Percentiles rank a stretch among this genome's conserved stretches.
These are phyloP conservation scores for Zele albiditarsus DNA, from an alignment of 2,888 invertebrate genomes.

Conservation along the genomic window DNA sequence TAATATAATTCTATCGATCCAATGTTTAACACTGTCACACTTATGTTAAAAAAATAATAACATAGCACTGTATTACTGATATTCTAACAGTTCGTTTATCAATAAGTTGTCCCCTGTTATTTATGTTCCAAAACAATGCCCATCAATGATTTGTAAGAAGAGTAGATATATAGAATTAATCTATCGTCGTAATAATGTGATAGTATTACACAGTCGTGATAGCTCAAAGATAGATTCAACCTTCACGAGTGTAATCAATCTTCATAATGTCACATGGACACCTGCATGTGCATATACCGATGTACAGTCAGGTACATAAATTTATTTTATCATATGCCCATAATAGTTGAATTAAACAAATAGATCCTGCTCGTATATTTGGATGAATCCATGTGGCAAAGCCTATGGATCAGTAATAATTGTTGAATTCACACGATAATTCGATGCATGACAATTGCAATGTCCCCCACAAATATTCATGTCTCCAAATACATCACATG, in stretches of 20 bases:
- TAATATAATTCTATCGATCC: too few relatives aligned
- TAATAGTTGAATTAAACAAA: neutral
- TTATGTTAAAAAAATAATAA: too few relatives aligned
- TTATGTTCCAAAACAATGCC: neutral
- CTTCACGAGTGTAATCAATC: slow-evolving; percentile 48
- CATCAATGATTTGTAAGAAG: neutral
- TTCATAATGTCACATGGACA: slow-evolving; percentile 47
- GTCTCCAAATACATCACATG: neutral
- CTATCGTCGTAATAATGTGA: neutral
- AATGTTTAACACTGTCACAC: too few relatives aligned
- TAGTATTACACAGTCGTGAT: slow-evolving; percentile 39
- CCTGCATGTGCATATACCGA: neutral
- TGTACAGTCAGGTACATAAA: neutral
- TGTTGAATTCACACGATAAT: slow-evolving; percentile 33
- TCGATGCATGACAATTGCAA: slow-evolving; percentile 26
- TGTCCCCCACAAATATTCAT: neutral
- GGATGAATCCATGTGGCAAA: neutral
- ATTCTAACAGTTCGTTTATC: too few relatives aligned
- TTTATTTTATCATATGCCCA: neutral
- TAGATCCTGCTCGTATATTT: neutral
- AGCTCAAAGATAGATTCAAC: neutral
- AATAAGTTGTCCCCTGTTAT: too few relatives aligned
- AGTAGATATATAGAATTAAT: neutral
- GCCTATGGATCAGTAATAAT: slow-evolving; percentile 29
- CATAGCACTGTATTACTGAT: too few relatives aligned